Evolutionary conservation across 2,888 invertebrate species (phyloP), one percentile per base, ranked within the genome.

Genomic region (Acrobasis suavella): DNA sequence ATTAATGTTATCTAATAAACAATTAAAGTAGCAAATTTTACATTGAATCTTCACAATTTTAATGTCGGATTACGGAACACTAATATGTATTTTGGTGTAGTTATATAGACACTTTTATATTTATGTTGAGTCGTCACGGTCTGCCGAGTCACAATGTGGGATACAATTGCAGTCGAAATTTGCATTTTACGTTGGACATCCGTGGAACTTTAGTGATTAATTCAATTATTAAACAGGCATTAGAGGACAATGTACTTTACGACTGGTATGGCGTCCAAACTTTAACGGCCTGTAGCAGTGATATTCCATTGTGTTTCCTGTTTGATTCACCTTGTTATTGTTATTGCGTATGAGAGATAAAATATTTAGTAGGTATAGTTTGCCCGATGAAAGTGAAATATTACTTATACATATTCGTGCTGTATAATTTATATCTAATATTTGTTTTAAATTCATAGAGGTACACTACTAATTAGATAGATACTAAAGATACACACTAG

Each of bases 101-200:
- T 78, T 46, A 69, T 74, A 78, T 78, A 75, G 72, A 73, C 70
- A 72, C 71, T 74, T 76, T 80, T 72, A 74, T 72, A 67, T 71
- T 73, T 78, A 79, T 74, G 76, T 80, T 78, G 76, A 77, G 78
- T 74, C 80, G 89, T 83, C 80, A 84, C 81, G 90, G 85, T 89
- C 88, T 80, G 84, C 63, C 74, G 80, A 71, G 73, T 71, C 67
- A 76, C 81, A 78, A 77, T 85, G 85, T 86, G 83, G 85, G 79
- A 75, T 80, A 83, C 87, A 86, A 86, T 85, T 87, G 87, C 86
- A 87, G 73, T 75, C 67, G 63, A 80, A 83, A 91, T 91, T 91
- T 89, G 90, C 91, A 91, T 91, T 89, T 85, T 82, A 83, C 81
- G 79, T 82, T 81, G 82, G 76, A 77, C 81, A 78, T 80, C 80